Evolutionary conservation across 2,797 vertebrate species (phyloP), one percentile per base, ranked within the genome.

Genomic region (Emydoidea blandingii): DNA sequence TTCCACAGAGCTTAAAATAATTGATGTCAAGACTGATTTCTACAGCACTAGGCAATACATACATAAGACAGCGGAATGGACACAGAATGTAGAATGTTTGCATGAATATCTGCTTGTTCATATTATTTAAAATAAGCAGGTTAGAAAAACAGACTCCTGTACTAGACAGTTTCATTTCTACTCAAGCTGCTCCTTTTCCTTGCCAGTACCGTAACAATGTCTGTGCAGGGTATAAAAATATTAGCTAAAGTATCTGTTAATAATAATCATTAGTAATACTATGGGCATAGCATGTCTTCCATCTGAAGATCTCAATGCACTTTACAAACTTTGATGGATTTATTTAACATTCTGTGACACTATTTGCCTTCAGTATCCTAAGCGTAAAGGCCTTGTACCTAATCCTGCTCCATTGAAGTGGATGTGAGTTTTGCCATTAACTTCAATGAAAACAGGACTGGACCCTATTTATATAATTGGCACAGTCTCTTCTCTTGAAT

Each of bases 341-440:
- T 41, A n/a, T 44, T 86, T 3, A 79, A 56, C 0, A 0, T 4
- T 31, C 53, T 44, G 49, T 2, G 56, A 91, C 57, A n/a, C 34
- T 59, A 52, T 19, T 10, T 87, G 79, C 56, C 57, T 91, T 80
- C 87, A 74, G 87, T 89, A 65, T 74, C 37, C 34, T 47, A 87
- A 87, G 86, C 91, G n/a, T 34, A 34, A 44, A 88, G 83, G 41
- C 92, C 34, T 88, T 34, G 68, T 6, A 84, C 25, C 41, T 88
- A 65, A 82, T 92, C 86, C 84, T 74, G 85, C 87, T 88, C 84
- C 41, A 79, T 34, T 88, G 89, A 91, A 37, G 53, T 90, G 94
- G 92, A 11, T 81, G n/a, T 47, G 81, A 41, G 59, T 88, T 84
- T 82, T 94, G 89, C 89, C 91, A 95, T 87, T 68, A 93, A 88